Percentiles rank a stretch among this genome's conserved stretches.
Conservation (phyloP, 2,888 invertebrate species). For the Platycheirus albimanus region DNA sequence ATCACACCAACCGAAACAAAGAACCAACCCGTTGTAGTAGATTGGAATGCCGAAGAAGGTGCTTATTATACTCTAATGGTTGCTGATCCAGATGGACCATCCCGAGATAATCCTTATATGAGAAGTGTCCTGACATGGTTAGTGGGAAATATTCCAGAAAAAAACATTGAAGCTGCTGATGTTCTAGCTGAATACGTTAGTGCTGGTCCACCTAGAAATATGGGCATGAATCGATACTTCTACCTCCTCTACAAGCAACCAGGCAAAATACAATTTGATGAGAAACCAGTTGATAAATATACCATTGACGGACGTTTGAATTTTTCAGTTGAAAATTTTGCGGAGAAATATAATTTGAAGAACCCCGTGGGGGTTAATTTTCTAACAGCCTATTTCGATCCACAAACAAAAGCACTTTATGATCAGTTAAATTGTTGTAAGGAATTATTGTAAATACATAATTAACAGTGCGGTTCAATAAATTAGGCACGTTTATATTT, state of each 20-base stretch:
- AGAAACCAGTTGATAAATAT: not conserved
- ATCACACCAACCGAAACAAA: constrained; percentile 7
- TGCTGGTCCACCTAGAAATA: not conserved
- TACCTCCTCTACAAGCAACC: not conserved
- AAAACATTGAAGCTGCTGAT: not conserved
- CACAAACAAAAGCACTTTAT: not conserved
- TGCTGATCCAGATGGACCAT: constrained; percentile 6
- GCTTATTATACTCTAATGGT: not conserved
- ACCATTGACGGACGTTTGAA: not conserved
- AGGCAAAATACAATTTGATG: not conserved
- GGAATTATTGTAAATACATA: not conserved
- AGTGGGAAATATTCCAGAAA: constrained; percentile 6
- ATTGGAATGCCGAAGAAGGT: not conserved
- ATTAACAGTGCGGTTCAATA: not conserved
- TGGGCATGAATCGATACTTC: not conserved
- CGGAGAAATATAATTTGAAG: not conserved
- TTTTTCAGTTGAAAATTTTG: not conserved
- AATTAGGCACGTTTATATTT: too few species aligned
- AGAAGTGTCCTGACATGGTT: not conserved
- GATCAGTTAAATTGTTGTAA: not conserved
- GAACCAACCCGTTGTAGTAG: constrained; percentile 11
- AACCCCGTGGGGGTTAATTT: not conserved
- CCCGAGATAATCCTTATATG: not conserved
- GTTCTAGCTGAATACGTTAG: not conserved
- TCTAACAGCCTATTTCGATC: not conserved